Evolutionary conservation across 2,888 invertebrate species (phyloP), one percentile per base, ranked within the genome.

Genomic region (Caenorhabditis becei): DNA sequence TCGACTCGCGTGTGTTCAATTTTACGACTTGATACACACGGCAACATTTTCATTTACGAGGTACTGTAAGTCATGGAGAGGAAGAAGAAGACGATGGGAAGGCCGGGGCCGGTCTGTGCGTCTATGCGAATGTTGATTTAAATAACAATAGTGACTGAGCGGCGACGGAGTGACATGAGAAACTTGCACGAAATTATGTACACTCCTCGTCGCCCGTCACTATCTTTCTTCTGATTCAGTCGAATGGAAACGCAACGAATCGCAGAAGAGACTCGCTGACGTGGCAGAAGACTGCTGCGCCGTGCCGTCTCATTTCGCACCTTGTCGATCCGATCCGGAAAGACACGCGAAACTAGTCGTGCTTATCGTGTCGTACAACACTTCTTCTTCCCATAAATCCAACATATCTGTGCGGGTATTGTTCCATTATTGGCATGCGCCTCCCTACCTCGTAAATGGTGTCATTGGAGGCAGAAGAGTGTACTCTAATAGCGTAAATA

Each of bases 1-100:
- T 67, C 67, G 44, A 53, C 61, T 71, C 70, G 62, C 71, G 65
- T 66, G 74, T 74, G 74, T 74, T 74, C 74, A 74, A 74, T 74
- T 74, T 74, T 74, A 74, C 74, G 74, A 74, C 74, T 74, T 74
- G 74, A 74, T 74, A 74, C 74, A 74, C 65, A 74, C 74, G 65
- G 74, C 74, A 74, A 74, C 74, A 74, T 74, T 74, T 74, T 74
- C 74, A 74, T 74, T 74, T 74, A 74, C 74, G 74, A 74, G 74
- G 74, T 74, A 74, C 74, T 74, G 74, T 74, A 74, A 74, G 74
- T 74, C 74, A 71, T 70, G 69, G 59, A 71, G 71, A 62, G 32
- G 58, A 47, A 44, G 65, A 61, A 41, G 65, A 59, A 54, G 53
- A 23, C n/a, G 41, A 37, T 37, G 59, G 59, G 24, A 32, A 37